A percentile compares a stretch with the other conserved stretches of the same genome.
Evolutionary conservation across 2,888 invertebrate species (phyloP).

Genomic region (Sicus ferrugineus): DNA sequence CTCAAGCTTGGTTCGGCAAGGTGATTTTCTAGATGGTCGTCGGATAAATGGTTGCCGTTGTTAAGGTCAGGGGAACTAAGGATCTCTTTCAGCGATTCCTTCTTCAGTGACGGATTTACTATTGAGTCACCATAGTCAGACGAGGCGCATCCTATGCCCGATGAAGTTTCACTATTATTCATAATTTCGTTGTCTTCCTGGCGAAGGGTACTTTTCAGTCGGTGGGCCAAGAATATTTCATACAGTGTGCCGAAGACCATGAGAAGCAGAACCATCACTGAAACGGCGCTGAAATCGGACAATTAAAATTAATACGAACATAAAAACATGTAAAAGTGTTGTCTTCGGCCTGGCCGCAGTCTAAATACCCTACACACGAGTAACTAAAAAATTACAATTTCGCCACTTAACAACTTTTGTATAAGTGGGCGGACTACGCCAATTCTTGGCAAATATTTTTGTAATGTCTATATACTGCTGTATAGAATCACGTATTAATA

Average conservation of each 20-base stretch:
- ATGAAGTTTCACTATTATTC: conserved; percentile 63
- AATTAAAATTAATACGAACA: too few species aligned
- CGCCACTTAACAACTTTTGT: too few species aligned
- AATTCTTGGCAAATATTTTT: too few species aligned
- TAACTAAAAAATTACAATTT: too few species aligned
- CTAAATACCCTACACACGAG: too few species aligned
- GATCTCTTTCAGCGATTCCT: conserved; percentile 57
- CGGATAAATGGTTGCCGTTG: conserved; percentile 65
- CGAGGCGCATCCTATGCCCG: conserved; percentile 65
- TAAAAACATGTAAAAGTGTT: too few species aligned
- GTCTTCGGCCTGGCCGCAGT: too few species aligned
- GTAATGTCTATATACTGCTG: too few species aligned
- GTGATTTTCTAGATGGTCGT: conserved; percentile 68
- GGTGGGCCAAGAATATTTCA: conserved; percentile 68
- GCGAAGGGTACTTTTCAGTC: conserved; percentile 55
- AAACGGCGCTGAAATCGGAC: conserved; percentile 67
- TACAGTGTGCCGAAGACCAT: conserved; percentile 75
- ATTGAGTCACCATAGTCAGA: conserved; percentile 64
- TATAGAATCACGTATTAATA: too few species aligned
- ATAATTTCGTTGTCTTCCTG: conserved; percentile 63
- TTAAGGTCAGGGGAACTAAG: conserved; percentile 63
- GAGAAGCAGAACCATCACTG: conserved; percentile 67
- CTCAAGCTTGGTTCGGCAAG: conserved; percentile 67
- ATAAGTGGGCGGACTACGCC: too few species aligned
- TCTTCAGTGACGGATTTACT: conserved; percentile 53